Evolutionary conservation across 2,888 invertebrate species (phyloP), one percentile per base, ranked within the genome.

Genomic region (Myathropa florea): DNA sequence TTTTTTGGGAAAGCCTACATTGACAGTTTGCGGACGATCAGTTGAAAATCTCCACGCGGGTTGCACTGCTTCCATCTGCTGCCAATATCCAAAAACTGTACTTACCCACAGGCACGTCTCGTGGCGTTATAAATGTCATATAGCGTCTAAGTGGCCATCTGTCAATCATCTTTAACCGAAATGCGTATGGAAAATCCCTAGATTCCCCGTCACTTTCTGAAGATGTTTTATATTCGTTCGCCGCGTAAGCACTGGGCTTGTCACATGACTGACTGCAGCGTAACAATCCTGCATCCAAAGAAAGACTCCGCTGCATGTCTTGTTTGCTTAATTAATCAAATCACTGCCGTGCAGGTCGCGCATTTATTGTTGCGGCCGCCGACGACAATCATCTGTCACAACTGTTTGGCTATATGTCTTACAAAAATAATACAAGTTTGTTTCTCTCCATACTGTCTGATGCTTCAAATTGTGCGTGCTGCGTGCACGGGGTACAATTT

Each of bases 251-350:
- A 83, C 72, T 72, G 67, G 64, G 67, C 72, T 78, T 83, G 83
- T 68, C 72, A 78, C 39, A 60, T 57, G 57, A 28, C 23, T 21
- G 14, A 26, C 68, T 28, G 65, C 24, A 65, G 61, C 53, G 61
- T 61, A 53, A 55, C 46, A 33, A 65, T 18, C 12, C 28, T 30
- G 33, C 12, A n/a, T n/a, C 57, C n/a, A n/a, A n/a, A n/a, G 23
- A 14, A 23, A 26, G 30, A 30, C 23, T 53, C 21, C 63, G 36
- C 55, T 70, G 68, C 85, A 82, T 86, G 85, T 73, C 71, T 73
- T 86, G 85, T 78, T 82, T 86, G 72, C 82, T 86, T 82, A 86
- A 86, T 86, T 86, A 86, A 86, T 82, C 82, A 82, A 86, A 86
- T 82, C 82, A 67, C 82, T 78, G 77, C 68, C 85, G 23, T 39